Percentiles rank a stretch among this genome's conserved stretches.
phyloP scores from a whole-genome alignment of 1,140 invertebrate species.

The Latrodectus geometricus region DNA sequence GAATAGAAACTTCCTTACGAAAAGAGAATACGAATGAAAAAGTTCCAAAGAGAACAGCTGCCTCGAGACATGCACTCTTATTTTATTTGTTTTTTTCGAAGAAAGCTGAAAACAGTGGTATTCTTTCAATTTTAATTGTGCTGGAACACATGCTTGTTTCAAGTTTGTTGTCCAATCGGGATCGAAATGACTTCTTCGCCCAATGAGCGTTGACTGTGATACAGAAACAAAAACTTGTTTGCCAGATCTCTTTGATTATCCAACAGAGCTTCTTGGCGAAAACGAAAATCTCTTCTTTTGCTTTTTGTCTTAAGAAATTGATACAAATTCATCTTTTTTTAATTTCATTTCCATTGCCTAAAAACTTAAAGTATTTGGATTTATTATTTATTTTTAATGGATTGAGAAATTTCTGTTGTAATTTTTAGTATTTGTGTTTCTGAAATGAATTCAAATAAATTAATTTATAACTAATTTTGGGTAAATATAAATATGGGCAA shows the following conservation, averaged over 20 bases:
- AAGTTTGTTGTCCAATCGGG: slow-evolving; percentile 29
- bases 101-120: background rate
- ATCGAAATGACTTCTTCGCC: background rate
- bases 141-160: slow-evolving; percentile 12
- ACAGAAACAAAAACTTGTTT: slow-evolving; percentile 15
- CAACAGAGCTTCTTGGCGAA: slow-evolving; percentile 1
- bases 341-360: too few species aligned
- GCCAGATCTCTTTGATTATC: background rate
- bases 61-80: background rate
- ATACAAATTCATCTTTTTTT: too few species aligned
- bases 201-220: slow-evolving; percentile 28
- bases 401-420: too few species aligned
- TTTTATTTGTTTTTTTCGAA: background rate
- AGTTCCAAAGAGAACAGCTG: background rate
- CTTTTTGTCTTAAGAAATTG: background rate
- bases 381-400: too few species aligned
- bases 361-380: too few species aligned
- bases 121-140: slow-evolving; percentile 34
- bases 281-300: background rate
- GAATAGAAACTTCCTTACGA: slow-evolving; percentile 7
- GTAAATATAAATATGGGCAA: too few species aligned
- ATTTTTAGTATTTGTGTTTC: too few species aligned
- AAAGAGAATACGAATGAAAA: slow-evolving; percentile 1
- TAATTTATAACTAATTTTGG: too few species aligned
- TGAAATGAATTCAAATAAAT: too few species aligned